Base-by-base conservation (phyloP, 2,113 vertebrate species). In the Promerops cafer region DNA sequence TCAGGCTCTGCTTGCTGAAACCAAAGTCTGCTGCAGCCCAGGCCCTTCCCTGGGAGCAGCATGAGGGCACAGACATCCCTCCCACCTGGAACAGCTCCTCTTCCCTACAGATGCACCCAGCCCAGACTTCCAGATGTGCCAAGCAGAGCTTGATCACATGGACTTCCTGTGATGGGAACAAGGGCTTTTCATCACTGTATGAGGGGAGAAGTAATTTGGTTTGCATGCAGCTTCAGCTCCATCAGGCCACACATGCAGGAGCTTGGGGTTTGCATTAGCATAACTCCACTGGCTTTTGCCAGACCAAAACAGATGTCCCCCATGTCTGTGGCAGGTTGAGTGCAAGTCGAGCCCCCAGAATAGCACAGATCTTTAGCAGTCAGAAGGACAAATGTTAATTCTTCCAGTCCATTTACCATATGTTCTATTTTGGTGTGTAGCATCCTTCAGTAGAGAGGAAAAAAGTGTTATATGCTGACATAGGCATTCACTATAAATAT, bases 251-350 rank as follows among this genome's bases (percentile, higher is more conserved):
- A 88, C 94, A 96, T 54, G 94, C 75, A 83, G 82, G 75, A 88
- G 59, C 60, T 81, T 66, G 76, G 93, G 92, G 90, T 88, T 96
- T 94, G 63, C 44, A 40, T 90, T 88, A 94, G 64, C 64, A 77
- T 77, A 88, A 77, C 68, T 94, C 75, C 28, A 37, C 44, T 66
- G 87, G 39, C 54, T 93, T 88, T 80, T 95, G 82, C 93, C 88
- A 96, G 85, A 96, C 90, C 33, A 0, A 59, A 92, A 49, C 88
- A 96, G 84, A 80, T 96, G 94, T 95, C 79, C 50, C 83, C 49
- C 61, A 56, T 75, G 89, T 94, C 81, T 87, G 42, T 68, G 60
- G 84, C 87, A 96, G 94, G 84, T 90, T 96, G 82, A 96, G 82
- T 77, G 77, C 66, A 88, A 96, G 78, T 56, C 1, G 0, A 85